Base-by-base conservation (phyloP, 2,113 vertebrate genomes). In the Bufo gargarizans region DNA sequence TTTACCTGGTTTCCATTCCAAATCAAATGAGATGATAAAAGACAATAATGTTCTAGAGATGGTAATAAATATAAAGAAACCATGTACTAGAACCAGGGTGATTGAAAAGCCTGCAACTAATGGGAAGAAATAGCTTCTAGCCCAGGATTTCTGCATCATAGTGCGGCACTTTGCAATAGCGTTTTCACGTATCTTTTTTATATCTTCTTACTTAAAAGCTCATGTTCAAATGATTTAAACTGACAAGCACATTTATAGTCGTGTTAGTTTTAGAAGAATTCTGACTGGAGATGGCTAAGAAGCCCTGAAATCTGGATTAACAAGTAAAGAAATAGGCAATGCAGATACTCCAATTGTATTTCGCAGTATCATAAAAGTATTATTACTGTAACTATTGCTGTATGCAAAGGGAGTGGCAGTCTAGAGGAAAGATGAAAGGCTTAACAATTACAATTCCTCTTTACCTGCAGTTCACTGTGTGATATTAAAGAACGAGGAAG, bases 181-280 rank as follows among this genome's bases (percentile, higher is more conserved):
- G 20, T 59, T 63, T 61, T 49, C 43, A 61, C n/a, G 61, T 61
- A 49, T 59, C 33, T n/a, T n/a, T 77, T 86, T 63, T 7, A 77
- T 77, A 77, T 63, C 45, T 56, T 76, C 17, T 47, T 47, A 20
- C 33, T 76, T 76, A 72, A 61, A 63, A 58, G 33, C 67, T 72
- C 67, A 2, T 84, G 61, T 53, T 61, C n/a, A 76, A 76, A 85
- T 58, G 43, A 71, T 56, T 49, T 9, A 76, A 85, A 76, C 49
- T 86, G 84, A 61, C 84, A 77, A 76, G 22, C 22, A 56, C 69
- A 72, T 85, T 77, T 86, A 77, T 77, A 50, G 71, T 77, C 20
- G 12, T 85, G 71, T 86, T 86, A 8, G 67, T 61, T 86, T 61
- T 77, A 59, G 53, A 59, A 33, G 22, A 71, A 74, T 58, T 85